These are phyloP conservation scores for Mystacornis crossleyi DNA, from an alignment of 2,113 vertebrate species.

Conservation along the genomic window DNA sequence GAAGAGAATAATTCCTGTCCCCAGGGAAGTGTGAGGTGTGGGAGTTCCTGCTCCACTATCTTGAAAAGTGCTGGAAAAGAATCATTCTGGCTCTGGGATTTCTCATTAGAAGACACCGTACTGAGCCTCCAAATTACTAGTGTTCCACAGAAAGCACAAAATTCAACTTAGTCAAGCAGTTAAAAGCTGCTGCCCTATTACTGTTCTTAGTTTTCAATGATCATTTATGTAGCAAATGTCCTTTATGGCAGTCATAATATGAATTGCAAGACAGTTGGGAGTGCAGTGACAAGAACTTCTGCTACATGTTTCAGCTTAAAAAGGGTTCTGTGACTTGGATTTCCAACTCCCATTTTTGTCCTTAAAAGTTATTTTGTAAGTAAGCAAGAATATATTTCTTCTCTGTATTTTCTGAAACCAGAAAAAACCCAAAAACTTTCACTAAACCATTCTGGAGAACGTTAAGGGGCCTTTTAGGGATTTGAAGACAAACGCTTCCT, in stretches of 20 bases:
- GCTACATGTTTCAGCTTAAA: background rate
- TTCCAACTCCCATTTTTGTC: background rate
- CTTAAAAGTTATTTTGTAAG: background rate
- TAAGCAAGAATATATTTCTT: background rate
- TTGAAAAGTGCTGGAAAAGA: background rate
- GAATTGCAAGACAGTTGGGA: background rate
- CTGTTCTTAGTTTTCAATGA: background rate
- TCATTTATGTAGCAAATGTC: background rate
- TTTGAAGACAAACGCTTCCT: background rate
- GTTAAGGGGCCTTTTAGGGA: background rate
- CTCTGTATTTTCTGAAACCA: background rate
- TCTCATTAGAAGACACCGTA: background rate
- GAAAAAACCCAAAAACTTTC: background rate
- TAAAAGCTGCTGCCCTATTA: background rate
- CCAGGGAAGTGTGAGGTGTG: background rate
- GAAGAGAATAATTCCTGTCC: background rate
- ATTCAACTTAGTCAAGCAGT: fast-evolving
- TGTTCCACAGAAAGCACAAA: background rate
- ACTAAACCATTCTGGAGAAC: background rate
- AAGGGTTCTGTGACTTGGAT: background rate
- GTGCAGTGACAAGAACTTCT: background rate
- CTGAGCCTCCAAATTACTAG: background rate
- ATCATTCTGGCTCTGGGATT: background rate
- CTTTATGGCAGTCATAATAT: background rate
- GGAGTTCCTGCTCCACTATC: background rate